Evolutionary conservation across 2,113 vertebrate species (phyloP).

Genomic region (Danio rerio): GRCz12tu NC_133177.1:49953001-49953500

Average conservation of each 20-base stretch:
- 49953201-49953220: not conserved
- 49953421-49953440: constrained; percentile 21
- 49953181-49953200: not conserved
- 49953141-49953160: not conserved
- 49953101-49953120: not conserved
- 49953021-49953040: not conserved
- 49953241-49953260: constrained; percentile 29
- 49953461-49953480: not conserved
- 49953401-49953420: constrained; percentile 22
- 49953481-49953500: constrained; percentile 23
- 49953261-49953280: not conserved
- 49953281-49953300: not conserved
- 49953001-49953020: not conserved
- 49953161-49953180: too few species aligned
- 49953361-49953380: constrained; percentile 56
- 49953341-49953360: constrained; percentile 57
- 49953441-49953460: not conserved
- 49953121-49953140: not conserved
- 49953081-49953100: not conserved
- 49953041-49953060: not conserved
- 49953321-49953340: constrained; percentile 66
- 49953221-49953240: constrained; percentile 33
- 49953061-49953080: not conserved
- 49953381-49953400: constrained; percentile 51
- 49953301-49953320: constrained; percentile 25